Evolutionary conservation across 2,113 vertebrate genomes (phyloP), one percentile per base, ranked within the genome.

Genomic region (Buteo buteo): DNA sequence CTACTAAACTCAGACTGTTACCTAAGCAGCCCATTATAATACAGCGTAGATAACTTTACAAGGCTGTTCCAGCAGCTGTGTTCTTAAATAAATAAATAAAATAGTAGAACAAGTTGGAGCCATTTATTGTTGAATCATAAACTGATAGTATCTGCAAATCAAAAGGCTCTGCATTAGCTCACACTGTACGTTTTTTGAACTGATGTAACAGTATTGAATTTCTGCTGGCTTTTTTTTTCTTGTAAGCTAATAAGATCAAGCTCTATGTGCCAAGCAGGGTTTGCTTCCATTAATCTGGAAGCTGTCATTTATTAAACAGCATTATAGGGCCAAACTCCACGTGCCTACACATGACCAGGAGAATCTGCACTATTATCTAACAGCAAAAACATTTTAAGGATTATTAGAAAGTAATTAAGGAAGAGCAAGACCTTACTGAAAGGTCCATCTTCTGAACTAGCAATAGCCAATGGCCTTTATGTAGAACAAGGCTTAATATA

Each of bases 211-310:
- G 44, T 82, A 72, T 54, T 72, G 70, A 31, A 91, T 96, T 95
- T 95, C 88, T 96, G 89, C 61, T 89, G 47, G 32, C 21, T 73
- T 77, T 72, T 72, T 72, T 72, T 45, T 36, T 38, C 45, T 90
- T 64, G 45, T 82, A 57, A 92, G 9, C 52, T 91, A 89, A 50
- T 94, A 93, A 79, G 81, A 95, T 95, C 79, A 97, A 96, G 73
- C 45, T 89, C 40, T 64, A 7, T 85, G 80, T 85, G 80, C 88
- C 96, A 96, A 87, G 81, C 16, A 94, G 78, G 55, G 83, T 80
- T 97, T 93, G 78, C 70, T 76, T 88, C 91, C 78, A 87, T 91
- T 94, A 96, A 91, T 91, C 80, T 91, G 86, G 65, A 89, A 95
- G 77, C 57, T 95, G 81, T 86, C 66, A 49, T 21, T 22, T 85